phyloP scores from a whole-genome alignment of 2,797 vertebrate genomes.

The Rhodeus uyekii region DNA sequence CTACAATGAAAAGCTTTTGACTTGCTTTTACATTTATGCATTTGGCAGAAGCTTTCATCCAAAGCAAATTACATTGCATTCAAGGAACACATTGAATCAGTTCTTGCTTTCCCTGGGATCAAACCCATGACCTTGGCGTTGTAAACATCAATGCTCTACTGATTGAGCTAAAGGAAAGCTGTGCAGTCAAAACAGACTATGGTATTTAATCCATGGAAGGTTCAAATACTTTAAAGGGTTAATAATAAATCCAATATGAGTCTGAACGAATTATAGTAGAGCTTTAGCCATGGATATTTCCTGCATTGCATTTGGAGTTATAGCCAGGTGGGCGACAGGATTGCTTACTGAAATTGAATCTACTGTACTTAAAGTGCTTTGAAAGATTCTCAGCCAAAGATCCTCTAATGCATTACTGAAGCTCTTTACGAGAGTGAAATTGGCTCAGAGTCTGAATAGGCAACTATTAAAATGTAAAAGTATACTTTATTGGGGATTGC shows the following conservation, averaged over 20 bases:
- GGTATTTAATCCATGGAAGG: background rate
- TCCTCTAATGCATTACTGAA: slow-evolving; percentile 7
- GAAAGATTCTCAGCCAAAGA: slow-evolving; percentile 26
- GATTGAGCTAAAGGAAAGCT: no score
- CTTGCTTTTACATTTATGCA: no score
- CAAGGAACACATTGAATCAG: no score
- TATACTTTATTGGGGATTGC: background rate
- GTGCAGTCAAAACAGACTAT: background rate
- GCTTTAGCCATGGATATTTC: slow-evolving; percentile 48
- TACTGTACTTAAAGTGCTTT: slow-evolving; percentile 28
- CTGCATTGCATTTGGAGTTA: slow-evolving; percentile 51
- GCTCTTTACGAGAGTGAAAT: background rate
- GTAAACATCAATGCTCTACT: no score
- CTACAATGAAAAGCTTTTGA: background rate
- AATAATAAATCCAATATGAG: slow-evolving; percentile 14
- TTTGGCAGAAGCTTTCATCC: no score
- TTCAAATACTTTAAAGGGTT: slow-evolving; percentile 17
- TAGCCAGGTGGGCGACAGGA: slow-evolving; percentile 30
- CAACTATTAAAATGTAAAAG: background rate
- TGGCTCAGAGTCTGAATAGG: background rate
- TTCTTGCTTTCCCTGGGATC: no score
- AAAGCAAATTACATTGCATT: no score
- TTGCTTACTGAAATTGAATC: slow-evolving; percentile 64
- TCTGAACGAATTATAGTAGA: slow-evolving; percentile 41
- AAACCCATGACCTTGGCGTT: no score